Conservation (phyloP, 2,797 vertebrate genomes). For the Darevskia mixta region DNA sequence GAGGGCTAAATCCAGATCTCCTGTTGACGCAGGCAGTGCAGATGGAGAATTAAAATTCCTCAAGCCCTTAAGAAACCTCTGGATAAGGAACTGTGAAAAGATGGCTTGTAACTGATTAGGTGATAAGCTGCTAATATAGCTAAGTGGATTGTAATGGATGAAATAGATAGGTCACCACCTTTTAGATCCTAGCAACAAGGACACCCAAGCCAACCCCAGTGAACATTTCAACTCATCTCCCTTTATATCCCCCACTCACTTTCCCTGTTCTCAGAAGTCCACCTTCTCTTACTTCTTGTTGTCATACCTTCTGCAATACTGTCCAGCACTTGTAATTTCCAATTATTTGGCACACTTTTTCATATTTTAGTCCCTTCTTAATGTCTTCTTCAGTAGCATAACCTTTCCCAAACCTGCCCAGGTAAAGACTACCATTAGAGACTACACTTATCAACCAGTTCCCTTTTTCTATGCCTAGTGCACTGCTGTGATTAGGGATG, state of each 20-base stretch:
- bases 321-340: neutral
- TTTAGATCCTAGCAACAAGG: conserved; percentile 17
- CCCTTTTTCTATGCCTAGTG: neutral
- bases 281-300: neutral
- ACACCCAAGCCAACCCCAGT: neutral
- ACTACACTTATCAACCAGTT: neutral
- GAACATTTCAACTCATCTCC: neutral
- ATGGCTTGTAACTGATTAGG: conserved; percentile 44
- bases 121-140: conserved; percentile 33
- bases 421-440: neutral
- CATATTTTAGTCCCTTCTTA: neutral
- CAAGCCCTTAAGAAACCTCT: conserved; percentile 40
- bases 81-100: conserved; percentile 46
- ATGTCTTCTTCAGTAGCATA: neutral
- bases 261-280: neutral
- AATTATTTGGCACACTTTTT: neutral
- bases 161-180: conserved; percentile 39
- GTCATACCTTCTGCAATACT: neutral
- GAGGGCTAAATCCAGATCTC: conserved; percentile 41
- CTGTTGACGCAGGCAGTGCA: conserved; percentile 34
- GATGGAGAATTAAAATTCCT: conserved; percentile 45
- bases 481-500: neutral
- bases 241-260: neutral
- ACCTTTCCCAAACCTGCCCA: neutral
- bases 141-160: conserved; percentile 46